Evolutionary conservation across 1,140 invertebrate genomes (phyloP), one percentile per base, ranked within the genome.

Genomic region (Fopius arisanus): DNA sequence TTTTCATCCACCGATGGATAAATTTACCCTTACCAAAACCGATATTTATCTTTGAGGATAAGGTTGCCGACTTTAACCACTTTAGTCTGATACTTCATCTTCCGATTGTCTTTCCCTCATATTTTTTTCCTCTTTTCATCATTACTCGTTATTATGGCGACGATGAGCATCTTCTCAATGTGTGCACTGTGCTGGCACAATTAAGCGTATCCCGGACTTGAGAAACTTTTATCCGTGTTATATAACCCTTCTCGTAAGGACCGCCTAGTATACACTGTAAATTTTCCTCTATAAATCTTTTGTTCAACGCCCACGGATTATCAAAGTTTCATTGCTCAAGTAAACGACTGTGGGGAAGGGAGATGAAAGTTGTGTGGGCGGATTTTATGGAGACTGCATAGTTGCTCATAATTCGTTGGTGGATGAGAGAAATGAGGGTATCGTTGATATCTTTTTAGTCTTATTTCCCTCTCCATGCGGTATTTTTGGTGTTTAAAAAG

Each of bases 251-350:
- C 72, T 73, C 31, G 29, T 70, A 71, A 76, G 48, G 70, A 72
- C 41, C 29, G 23, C 28, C 54, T 66, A 48, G 23, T n/a, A 69
- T 31, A 16, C 43, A 41, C 26, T 69, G 41, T 76, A 74, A 74
- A 77, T 77, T 77, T 74, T 48, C 7, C 69, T 14, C 69, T 65
- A 77, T 77, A 77, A 77, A 77, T 77, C 75, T 77, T 74, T 69
- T 67, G 75, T 74, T 77, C 75, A 76, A 67, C 72, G 65, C 54
- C 19, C 54, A 31, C 51, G 75, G 75, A 77, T 77, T 77, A 77
- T 77, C 75, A 77, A 77, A 77, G 72, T 77, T 77, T 74, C 75
- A 77, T 77, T 74, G 75, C 67, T 70, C 21, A 33, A 67, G 37
- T 72, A 62, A 67, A 51, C 41, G 10, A 40, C 48, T 37, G 26